Conservation (phyloP, 2,888 invertebrate genomes). For the Erebia palarica region DNA sequence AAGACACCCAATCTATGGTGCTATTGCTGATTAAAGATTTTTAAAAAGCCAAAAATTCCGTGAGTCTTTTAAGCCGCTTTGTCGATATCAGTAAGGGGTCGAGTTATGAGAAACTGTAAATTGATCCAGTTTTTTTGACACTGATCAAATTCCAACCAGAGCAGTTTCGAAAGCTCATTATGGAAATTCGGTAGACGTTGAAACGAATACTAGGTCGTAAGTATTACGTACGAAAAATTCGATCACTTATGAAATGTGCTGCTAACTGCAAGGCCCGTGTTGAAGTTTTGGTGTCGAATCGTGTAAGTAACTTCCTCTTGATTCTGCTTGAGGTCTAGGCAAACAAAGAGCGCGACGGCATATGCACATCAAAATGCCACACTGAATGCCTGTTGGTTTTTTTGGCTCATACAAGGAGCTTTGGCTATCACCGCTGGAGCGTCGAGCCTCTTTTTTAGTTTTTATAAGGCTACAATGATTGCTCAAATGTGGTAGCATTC, state of each 20-base stretch:
- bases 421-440: no score
- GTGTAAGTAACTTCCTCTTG: constrained; percentile 29
- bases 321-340: constrained; percentile 4
- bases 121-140: not conserved
- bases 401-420: no score
- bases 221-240: constrained; percentile 27
- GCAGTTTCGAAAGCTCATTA: constrained; percentile 9
- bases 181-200: constrained; percentile 8
- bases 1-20: no score
- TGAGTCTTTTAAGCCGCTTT: no score
- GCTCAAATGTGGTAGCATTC: no score
- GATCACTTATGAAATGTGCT: constrained; percentile 30
- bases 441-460: no score
- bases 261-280: constrained; percentile 5
- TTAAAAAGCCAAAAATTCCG: no score
- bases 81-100: not conserved
- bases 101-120: not conserved
- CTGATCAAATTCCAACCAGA: not conserved
- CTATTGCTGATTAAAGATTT: no score
- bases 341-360: not conserved
- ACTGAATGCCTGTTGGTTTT: no score
- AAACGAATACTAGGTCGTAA: constrained; percentile 17
- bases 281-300: constrained; percentile 27
- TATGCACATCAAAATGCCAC: no score
- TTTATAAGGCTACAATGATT: no score